Percentiles rank a stretch among this genome's conserved stretches.
Evolutionary conservation across 2,113 vertebrate genomes (phyloP).

Genomic region (Triplophysa rosa): DNA sequence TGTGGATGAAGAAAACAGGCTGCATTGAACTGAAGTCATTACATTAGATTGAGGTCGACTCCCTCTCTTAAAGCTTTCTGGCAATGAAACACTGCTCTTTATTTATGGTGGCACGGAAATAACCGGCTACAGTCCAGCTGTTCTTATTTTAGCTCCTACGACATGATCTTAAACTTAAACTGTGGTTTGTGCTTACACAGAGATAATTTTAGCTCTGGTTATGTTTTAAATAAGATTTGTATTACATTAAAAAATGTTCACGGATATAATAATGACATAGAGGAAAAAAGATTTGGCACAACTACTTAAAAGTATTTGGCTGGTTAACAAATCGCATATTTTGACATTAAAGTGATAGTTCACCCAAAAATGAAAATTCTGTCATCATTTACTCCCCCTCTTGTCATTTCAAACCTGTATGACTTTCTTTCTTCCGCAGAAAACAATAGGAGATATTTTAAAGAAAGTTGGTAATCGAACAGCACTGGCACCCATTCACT

Average conservation of each 20-base stretch:
- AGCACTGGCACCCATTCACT: too few species aligned
- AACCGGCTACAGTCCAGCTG: slow-evolving; percentile 37
- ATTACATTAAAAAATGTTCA: background rate
- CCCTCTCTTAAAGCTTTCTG: slow-evolving; percentile 47
- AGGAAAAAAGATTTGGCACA: too few species aligned
- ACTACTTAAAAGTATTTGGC: too few species aligned
- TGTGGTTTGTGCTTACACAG: slow-evolving; percentile 15
- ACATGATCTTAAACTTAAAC: slow-evolving; percentile 43
- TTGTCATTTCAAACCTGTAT: too few species aligned
- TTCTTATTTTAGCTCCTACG: slow-evolving; percentile 57
- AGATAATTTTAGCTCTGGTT: slow-evolving; percentile 47
- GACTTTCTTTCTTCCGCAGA: too few species aligned
- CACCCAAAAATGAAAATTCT: too few species aligned
- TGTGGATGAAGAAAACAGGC: slow-evolving; percentile 48
- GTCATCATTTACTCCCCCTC: too few species aligned
- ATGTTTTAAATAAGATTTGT: slow-evolving; percentile 31
- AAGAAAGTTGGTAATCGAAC: too few species aligned
- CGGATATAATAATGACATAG: too few species aligned
- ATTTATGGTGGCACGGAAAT: slow-evolving; percentile 41
- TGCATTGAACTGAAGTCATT: slow-evolving; percentile 49
- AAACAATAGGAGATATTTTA: too few species aligned
- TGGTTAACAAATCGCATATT: too few species aligned
- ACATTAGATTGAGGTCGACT: slow-evolving; percentile 47
- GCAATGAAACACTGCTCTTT: slow-evolving; percentile 41
- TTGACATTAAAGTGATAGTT: too few species aligned